A percentile compares a stretch with the other conserved stretches of the same genome.
Evolutionary conservation across 2,797 vertebrate genomes (phyloP).

Genomic region (Hylomyscus alleni): DNA sequence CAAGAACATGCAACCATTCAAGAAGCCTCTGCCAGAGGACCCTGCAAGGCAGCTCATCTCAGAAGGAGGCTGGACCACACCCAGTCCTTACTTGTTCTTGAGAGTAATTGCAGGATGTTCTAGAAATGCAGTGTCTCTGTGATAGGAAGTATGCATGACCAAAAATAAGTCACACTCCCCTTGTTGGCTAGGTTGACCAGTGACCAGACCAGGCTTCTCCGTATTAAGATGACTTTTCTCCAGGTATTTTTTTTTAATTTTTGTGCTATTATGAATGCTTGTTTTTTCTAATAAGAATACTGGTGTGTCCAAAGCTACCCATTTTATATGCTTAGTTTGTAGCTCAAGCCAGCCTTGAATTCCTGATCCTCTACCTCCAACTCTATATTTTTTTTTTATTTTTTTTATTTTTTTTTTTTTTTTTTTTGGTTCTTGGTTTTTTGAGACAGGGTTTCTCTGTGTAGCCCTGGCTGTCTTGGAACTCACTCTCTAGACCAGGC

Average conservation of each 20-base stretch:
- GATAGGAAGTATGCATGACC: not conserved
- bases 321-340: constrained; percentile 10
- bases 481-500: too few relatives aligned
- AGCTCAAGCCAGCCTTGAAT: not conserved
- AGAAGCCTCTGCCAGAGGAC: not conserved
- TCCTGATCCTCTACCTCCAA: not conserved
- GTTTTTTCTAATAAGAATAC: not conserved
- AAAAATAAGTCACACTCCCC: not conserved
- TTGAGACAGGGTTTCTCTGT: too few relatives aligned
- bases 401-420: too few relatives aligned
- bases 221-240: not conserved
- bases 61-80: not conserved
- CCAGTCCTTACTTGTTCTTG: not conserved
- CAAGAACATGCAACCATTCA: not conserved
- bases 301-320: not conserved
- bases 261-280: not conserved
- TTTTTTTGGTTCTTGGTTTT: too few relatives aligned
- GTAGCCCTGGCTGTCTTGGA: too few relatives aligned
- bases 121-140: not conserved
- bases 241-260: not conserved
- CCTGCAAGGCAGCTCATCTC: not conserved
- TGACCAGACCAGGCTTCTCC: not conserved
- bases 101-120: not conserved
- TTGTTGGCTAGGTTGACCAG: not conserved
- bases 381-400: too few relatives aligned